phyloP scores from a whole-genome alignment of 2,888 invertebrate species.

The Lottia gigantea region DNA sequence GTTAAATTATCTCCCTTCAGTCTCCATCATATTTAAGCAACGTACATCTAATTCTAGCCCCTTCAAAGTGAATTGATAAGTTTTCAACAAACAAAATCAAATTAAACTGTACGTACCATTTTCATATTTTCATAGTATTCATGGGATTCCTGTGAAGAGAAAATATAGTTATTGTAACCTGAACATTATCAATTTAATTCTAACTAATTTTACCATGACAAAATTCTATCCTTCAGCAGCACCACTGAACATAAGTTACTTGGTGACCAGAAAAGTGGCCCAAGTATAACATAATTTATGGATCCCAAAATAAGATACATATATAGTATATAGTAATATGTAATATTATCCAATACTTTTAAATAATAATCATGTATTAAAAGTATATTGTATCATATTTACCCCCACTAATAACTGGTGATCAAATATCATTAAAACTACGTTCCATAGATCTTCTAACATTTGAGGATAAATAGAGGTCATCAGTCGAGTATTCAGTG shows the following conservation, averaged over 20 bases:
- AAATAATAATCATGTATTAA: background rate
- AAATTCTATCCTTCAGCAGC: too few species aligned
- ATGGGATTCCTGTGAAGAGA: constrained; percentile 18
- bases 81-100: too few species aligned
- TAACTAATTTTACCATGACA: too few species aligned
- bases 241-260: too few species aligned
- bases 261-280: too few species aligned
- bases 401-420: constrained; percentile 53
- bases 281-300: too few species aligned
- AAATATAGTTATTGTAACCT: background rate
- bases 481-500: constrained; percentile 53
- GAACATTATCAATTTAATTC: background rate
- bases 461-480: constrained; percentile 53
- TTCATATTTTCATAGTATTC: constrained; percentile 25
- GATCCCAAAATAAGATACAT: too few species aligned
- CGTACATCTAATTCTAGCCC: too few species aligned
- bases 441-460: constrained; percentile 54
- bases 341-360: background rate
- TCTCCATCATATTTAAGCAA: too few species aligned
- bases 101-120: background rate
- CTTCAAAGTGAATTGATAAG: too few species aligned
- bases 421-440: constrained; percentile 41
- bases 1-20: too few species aligned
- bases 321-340: too few species aligned
- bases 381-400: constrained; percentile 19